Evolutionary conservation across 2,888 invertebrate species (phyloP), one percentile per base, ranked within the genome.

Genomic region (Augochlorella aurata): DNA sequence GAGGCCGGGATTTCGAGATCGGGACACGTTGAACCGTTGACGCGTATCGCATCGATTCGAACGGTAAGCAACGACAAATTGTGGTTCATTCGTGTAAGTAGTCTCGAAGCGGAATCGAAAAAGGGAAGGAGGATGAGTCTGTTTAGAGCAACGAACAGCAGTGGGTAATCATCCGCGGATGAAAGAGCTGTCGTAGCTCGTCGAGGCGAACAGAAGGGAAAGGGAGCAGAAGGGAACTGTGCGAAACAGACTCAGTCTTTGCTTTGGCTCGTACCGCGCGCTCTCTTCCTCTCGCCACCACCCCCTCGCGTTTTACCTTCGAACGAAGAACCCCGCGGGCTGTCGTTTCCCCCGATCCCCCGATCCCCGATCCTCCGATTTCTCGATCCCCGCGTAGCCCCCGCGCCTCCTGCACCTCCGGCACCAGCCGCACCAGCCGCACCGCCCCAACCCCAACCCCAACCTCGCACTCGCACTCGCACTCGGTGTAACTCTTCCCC

Each of bases 111-210:
- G 78, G 71, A 79, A 88, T 82, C 87, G 88, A 81, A 80, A 77
- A 82, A 70, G 82, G 77, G 68, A 82, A 82, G 76, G 66, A 74
- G 71, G 77, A 61, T 61, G 73, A 80, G 86, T 71, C 83, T 83
- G 88, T 87, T 87, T 87, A 88, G 87, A 86, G 79, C 76, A 85
- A 77, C 83, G 84, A 83, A 82, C 83, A 86, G 86, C 85, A 91
- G 91, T 92, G 90, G 90, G 92, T 93, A 93, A 93, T 93, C 93
- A 93, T 93, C 92, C 89, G 88, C 89, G 92, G 93, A 93, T 93
- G 93, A 93, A 93, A 93, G 93, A 93, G 93, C 93, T 93, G 93
- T 93, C 93, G 90, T 91, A 91, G 90, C 90, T 81, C 74, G 92
- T 91, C 92, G 90, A 90, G 90, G 89, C 89, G 90, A 90, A 89